phyloP scores from a whole-genome alignment of 1,140 invertebrate species.

The Coenobita brevimanus region DNA sequence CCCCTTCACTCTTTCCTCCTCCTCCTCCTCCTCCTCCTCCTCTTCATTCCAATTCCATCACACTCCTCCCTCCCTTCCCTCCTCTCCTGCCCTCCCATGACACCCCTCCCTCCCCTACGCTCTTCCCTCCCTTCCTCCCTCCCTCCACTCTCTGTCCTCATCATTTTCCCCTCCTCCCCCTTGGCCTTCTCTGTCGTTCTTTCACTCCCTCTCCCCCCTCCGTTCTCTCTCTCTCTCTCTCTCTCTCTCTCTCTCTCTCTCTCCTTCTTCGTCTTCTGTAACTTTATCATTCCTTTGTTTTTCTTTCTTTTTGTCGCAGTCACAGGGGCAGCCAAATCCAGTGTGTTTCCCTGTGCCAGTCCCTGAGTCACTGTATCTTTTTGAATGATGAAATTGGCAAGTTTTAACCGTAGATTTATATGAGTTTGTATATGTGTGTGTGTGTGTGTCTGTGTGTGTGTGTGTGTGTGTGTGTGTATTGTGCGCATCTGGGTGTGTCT shows the following conservation, averaged over 20 bases:
- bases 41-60: background rate
- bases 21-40: background rate
- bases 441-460: background rate
- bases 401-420: too few species aligned
- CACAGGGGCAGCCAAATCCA: too few species aligned
- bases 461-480: too few species aligned
- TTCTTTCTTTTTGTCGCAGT: background rate
- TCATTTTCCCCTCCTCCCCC: background rate
- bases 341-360: background rate
- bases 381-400: too few species aligned
- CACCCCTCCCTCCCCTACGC: background rate
- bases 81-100: background rate
- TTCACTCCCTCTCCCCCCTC: background rate
- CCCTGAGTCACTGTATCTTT: background rate
- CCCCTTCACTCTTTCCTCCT: background rate
- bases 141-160: background rate
- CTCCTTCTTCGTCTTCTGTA: background rate
- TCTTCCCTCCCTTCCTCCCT: background rate
- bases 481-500: too few species aligned
- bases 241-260: background rate
- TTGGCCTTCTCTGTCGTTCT: background rate
- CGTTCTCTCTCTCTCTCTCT: too few species aligned
- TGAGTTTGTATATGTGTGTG: background rate
- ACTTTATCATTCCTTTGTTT: background rate
- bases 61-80: background rate